These are phyloP conservation scores for Myrmophylax atrothorax DNA, from an alignment of 2,113 vertebrate species.

Conservation along the genomic window DNA sequence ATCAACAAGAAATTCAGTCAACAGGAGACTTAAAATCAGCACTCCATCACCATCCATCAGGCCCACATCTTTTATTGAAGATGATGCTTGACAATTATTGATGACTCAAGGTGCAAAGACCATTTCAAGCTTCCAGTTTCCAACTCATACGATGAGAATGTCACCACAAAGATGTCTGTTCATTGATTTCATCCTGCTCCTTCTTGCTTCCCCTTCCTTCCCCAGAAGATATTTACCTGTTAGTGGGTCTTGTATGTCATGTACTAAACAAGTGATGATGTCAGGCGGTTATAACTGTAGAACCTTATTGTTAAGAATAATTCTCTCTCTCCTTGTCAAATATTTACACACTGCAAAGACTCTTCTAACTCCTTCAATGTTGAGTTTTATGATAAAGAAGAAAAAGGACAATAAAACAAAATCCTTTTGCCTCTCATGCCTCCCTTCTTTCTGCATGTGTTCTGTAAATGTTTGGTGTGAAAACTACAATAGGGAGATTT, in stretches of 20 bases:
- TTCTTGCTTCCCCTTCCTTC: neutral
- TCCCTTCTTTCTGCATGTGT: neutral
- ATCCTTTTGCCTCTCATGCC: neutral
- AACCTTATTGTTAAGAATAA: neutral
- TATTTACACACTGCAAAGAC: neutral
- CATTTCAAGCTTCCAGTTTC: neutral
- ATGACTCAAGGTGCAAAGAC: neutral
- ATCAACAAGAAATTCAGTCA: neutral
- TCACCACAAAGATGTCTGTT: neutral
- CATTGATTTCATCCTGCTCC: neutral
- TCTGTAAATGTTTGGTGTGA: neutral
- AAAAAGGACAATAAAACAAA: neutral
- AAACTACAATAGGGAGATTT: neutral
- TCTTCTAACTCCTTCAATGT: neutral
- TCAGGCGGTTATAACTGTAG: neutral
- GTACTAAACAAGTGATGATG: neutral
- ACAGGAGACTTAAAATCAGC: neutral
- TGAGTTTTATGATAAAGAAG: neutral
- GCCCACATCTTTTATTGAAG: neutral
- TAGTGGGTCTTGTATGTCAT: neutral
- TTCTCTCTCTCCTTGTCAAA: neutral
- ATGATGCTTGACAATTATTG: conserved; percentile 6
- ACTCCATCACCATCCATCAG: neutral
- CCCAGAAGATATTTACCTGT: neutral
- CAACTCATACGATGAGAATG: neutral